Conservation (phyloP, 2,888 invertebrate genomes). For the Drosophila pegasa region DNA sequence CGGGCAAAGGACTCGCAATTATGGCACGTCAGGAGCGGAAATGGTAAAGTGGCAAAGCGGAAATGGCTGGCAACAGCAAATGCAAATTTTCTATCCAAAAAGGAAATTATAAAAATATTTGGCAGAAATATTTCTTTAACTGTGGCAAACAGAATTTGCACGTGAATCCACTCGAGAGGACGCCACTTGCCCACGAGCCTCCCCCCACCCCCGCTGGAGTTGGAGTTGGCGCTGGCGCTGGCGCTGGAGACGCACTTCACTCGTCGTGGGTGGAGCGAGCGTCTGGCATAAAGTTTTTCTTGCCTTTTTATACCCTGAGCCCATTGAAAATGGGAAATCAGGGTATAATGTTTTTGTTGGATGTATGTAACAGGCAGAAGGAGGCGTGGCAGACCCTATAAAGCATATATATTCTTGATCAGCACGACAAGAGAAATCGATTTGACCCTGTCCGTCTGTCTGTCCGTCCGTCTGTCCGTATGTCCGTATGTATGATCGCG, state of each 20-base stretch:
- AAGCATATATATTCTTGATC: no score
- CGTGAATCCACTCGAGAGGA: conserved; percentile 71
- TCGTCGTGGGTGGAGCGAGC: conserved; percentile 46
- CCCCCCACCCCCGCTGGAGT: neutral
- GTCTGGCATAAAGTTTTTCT: conserved; percentile 64
- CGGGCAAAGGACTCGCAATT: conserved; percentile 42
- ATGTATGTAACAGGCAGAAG: no score
- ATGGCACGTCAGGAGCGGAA: conserved; percentile 66
- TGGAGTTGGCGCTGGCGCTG: neutral
- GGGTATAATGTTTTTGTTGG: no score
- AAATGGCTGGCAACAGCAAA: conserved; percentile 61
- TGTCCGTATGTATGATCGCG: no score
- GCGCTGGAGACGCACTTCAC: conserved; percentile 33
- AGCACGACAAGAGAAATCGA: no score
- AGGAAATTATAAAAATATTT: conserved; percentile 18
- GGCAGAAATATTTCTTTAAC: conserved; percentile 40
- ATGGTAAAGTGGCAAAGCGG: conserved; percentile 73
- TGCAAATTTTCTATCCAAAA: conserved; percentile 66
- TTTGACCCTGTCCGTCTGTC: no score
- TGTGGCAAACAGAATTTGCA: conserved; percentile 49
- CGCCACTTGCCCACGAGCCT: conserved; percentile 37
- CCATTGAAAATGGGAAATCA: no score
- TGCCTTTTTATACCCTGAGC: no score
- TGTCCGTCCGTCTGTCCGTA: no score
- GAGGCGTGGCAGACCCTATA: no score